Percentiles rank a stretch among this genome's conserved stretches.
phyloP scores from a whole-genome alignment of 1,140 invertebrate genomes.

The Thaumatotibia leucotreta region DNA sequence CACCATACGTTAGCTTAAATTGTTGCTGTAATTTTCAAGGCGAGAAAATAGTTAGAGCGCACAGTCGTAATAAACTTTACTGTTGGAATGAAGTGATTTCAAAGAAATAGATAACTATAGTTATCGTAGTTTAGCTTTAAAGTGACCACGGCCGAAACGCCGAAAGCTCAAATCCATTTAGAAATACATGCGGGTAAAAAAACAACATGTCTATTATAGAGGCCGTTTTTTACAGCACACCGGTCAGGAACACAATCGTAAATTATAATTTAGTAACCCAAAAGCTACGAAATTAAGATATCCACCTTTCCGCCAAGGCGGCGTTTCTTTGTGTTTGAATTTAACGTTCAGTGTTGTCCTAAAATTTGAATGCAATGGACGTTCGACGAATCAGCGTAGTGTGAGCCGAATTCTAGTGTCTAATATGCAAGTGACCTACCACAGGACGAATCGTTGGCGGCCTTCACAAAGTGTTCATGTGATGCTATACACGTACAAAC shows the following conservation, averaged over 20 bases:
- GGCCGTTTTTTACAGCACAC: constrained; percentile 50
- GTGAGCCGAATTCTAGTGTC: constrained; percentile 42
- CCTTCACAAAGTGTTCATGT: constrained; percentile 34
- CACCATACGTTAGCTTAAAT: too few relatives aligned
- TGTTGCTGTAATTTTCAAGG: too few relatives aligned
- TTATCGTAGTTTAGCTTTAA: constrained; percentile 21
- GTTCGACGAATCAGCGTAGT: constrained; percentile 32
- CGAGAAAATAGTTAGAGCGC: too few relatives aligned
- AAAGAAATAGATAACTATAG: constrained; percentile 36
- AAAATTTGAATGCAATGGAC: constrained; percentile 49
- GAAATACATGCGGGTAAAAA: constrained; percentile 67
- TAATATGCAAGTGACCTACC: constrained; percentile 63
- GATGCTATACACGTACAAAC: constrained; percentile 56
- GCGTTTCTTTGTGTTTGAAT: constrained; percentile 53
- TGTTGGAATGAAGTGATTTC: constrained; percentile 11
- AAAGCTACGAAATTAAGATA: constrained; percentile 70
- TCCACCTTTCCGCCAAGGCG: constrained; percentile 51
- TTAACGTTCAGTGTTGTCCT: constrained; percentile 43
- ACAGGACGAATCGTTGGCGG: constrained; percentile 54
- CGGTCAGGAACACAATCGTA: constrained; percentile 61
- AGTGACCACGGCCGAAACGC: constrained; percentile 37
- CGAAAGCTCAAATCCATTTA: constrained; percentile 50
- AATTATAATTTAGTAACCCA: constrained; percentile 71
- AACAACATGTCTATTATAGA: constrained; percentile 70
- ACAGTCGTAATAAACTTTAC: not conserved